Conservation (phyloP, 2,888 invertebrate genomes). For the Orthonychiurus folsomi region DNA sequence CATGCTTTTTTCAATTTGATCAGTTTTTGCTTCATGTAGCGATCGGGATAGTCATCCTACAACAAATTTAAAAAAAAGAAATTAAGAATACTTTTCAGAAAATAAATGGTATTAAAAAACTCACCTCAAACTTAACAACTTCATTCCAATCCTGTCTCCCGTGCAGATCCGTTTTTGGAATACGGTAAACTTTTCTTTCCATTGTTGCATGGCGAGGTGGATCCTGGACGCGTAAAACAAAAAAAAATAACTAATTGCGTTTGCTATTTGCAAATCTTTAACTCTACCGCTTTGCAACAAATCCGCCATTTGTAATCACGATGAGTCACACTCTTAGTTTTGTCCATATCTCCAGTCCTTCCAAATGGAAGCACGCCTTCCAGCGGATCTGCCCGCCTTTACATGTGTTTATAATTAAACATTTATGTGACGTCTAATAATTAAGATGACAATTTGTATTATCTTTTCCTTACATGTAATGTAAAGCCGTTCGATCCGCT, state of each 20-base stretch:
- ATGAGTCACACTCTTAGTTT: constrained; percentile 30
- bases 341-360: constrained; percentile 33
- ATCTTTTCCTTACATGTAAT: constrained; percentile 25
- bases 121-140: constrained; percentile 30
- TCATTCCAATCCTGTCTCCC: constrained; percentile 16
- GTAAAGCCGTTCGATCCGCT: constrained; percentile 32
- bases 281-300: constrained; percentile 24
- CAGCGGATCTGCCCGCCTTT: constrained; percentile 27
- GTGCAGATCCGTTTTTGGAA: constrained; percentile 31
- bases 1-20: constrained; percentile 32
- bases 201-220: constrained; percentile 21
- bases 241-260: background rate
- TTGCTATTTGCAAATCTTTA: background rate
- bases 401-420: background rate
- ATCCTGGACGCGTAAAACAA: constrained; percentile 15
- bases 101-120: no score
- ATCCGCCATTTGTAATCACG: constrained; percentile 36
- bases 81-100: background rate
- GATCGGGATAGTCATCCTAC: constrained; percentile 22
- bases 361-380: constrained; percentile 36
- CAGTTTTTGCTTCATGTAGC: constrained; percentile 17
- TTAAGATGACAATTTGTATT: background rate
- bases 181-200: constrained; percentile 27
- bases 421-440: constrained; percentile 1
- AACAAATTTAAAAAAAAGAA: constrained; percentile 4